Evolutionary conservation across 2,888 invertebrate species (phyloP), one percentile per base, ranked within the genome.

Genomic region (Theodoxus fluviatilis): DNA sequence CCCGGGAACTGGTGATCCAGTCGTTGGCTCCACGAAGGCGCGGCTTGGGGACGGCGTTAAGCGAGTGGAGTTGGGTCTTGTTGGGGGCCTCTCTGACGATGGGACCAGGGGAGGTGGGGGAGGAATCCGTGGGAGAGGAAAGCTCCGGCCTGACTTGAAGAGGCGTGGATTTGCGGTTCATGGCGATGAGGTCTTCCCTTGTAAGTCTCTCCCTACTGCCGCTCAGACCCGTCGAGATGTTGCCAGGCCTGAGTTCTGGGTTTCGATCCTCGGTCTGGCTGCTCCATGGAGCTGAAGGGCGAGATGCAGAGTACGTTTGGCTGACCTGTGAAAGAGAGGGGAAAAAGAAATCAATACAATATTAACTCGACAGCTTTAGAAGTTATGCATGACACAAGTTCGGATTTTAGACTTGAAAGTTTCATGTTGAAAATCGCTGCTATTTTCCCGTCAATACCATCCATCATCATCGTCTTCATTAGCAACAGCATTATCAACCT

Each of bases 21-120:
- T 75, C 74, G 35, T 69, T 64, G 37, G 74, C 65, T 35, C 72
- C 43, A 25, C 77, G 75, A 67, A 78, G 72, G 68, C 75, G 78
- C 33, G 76, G 79, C 73, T 77, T 81, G 67, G 84, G 84, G 55
- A 80, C 81, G 67, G 82, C 81, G 68, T 83, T 83, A 31, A 83
- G 72, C 4, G 79, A 78, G 73, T 80, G 80, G 40, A 80, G 69
- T 67, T 83, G 78, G 43, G 71, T 74, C 68, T 77, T 78, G 25
- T 76, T 76, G 6, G 80, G 79, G 22, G 78, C 70, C 49, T 81
- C 81, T 33, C 80, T 68, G 35, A 38, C 73, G 38, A 75, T 66
- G 3, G 76, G 74, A 3, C 37, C 52, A 57, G 52, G 37, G 4
- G 25, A 22, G 6, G 67, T 64, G 9, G 52, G 55, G 12, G n/a